phyloP scores from a whole-genome alignment of 1,140 invertebrate genomes.

The Euschistus heros region DNA sequence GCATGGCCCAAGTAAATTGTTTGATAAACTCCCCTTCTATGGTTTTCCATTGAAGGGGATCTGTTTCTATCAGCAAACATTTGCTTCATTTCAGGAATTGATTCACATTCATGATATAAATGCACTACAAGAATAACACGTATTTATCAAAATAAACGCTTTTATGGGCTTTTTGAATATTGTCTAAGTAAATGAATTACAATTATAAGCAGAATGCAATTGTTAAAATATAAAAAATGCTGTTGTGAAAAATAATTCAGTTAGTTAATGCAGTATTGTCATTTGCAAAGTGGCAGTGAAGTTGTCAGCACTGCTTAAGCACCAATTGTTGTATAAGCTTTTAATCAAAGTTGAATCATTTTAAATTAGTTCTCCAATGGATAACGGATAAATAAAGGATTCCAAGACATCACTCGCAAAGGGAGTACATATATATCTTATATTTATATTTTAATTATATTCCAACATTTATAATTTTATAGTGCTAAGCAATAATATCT shows the following conservation, averaged over 20 bases:
- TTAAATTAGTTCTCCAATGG: background rate
- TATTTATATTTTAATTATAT: background rate
- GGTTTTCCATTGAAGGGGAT: background rate
- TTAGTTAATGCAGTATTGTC: too few species aligned
- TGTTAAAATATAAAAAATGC: too few species aligned
- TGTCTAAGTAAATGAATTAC: too few species aligned
- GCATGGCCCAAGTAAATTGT: too few species aligned
- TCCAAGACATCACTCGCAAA: background rate
- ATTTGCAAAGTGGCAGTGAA: background rate
- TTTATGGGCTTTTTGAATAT: too few species aligned
- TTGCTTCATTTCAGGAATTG: background rate
- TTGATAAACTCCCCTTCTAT: background rate
- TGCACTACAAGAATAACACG: too few species aligned
- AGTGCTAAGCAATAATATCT: background rate
- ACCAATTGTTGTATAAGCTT: background rate
- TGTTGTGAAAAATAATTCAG: too few species aligned
- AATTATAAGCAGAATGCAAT: too few species aligned
- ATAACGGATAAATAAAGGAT: background rate
- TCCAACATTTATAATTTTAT: background rate
- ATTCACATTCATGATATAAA: too few species aligned
- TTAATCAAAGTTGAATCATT: background rate
- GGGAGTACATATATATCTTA: background rate
- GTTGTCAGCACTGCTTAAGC: slow-evolving; percentile 1
- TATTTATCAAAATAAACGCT: too few species aligned
- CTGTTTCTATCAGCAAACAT: background rate